Evolutionary conservation across 1,140 invertebrate species (phyloP).

Genomic region (Aphaenogaster ashmeadi): DNA sequence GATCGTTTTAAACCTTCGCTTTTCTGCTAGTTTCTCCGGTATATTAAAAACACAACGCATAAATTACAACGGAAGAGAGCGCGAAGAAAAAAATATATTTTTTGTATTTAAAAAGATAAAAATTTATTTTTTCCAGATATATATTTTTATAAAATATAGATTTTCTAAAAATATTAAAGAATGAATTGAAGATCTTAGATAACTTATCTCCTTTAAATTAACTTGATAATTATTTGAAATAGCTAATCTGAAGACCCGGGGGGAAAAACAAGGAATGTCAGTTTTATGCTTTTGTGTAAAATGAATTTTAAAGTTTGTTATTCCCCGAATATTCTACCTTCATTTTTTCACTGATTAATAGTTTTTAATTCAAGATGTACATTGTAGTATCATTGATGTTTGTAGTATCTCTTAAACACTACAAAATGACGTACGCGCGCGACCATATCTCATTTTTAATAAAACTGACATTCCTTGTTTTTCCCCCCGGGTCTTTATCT

Average conservation of each 20-base stretch:
- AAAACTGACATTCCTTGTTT: too few relatives aligned
- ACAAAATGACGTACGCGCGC: too few relatives aligned
- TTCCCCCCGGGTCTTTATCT: not conserved
- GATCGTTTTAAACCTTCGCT: slow-evolving; percentile 25
- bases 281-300: too few relatives aligned
- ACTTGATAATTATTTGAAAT: not conserved
- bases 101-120: not conserved
- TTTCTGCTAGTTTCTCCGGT: not conserved
- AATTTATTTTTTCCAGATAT: not conserved
- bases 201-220: not conserved
- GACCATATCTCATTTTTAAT: too few relatives aligned
- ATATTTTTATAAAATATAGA: not conserved
- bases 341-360: too few relatives aligned
- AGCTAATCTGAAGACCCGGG: not conserved
- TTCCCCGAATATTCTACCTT: too few relatives aligned
- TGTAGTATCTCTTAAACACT: too few relatives aligned
- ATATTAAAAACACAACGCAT: slow-evolving; percentile 22
- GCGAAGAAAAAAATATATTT: not conserved
- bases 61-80: slow-evolving; percentile 3
- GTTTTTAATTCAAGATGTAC: too few relatives aligned
- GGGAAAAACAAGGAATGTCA: too few relatives aligned
- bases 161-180: not conserved
- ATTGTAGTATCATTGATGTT: too few relatives aligned
- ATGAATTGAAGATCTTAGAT: not conserved
- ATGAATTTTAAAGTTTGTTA: too few relatives aligned